Conservation (phyloP, 2,797 vertebrate species). For the Sebastes nivosus region DNA sequence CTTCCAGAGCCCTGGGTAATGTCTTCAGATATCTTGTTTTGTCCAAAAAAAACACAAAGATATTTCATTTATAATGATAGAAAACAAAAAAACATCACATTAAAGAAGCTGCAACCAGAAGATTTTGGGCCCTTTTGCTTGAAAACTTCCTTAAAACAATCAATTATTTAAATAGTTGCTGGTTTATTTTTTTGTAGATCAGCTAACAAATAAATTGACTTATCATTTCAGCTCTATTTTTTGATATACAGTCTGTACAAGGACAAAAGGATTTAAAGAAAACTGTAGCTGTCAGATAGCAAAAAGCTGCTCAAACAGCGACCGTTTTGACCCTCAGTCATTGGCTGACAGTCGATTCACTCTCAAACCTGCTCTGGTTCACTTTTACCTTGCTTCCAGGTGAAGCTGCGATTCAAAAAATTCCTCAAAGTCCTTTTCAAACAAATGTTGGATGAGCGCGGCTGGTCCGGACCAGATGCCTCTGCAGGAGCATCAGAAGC, state of each 20-base stretch:
- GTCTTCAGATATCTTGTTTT: background rate
- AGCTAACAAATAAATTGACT: background rate
- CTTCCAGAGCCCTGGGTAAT: background rate
- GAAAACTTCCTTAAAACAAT: background rate
- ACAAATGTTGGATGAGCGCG: slow-evolving; percentile 77
- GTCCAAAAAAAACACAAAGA: background rate
- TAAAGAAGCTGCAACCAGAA: background rate
- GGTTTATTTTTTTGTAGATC: background rate
- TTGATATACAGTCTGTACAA: background rate
- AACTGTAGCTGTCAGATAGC: background rate
- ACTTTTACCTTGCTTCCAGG: slow-evolving; percentile 76
- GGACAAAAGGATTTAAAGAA: background rate
- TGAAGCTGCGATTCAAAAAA: slow-evolving; percentile 87
- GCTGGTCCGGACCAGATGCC: slow-evolving; percentile 20
- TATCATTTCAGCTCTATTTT: background rate
- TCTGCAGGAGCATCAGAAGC: background rate
- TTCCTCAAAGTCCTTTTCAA: slow-evolving; percentile 90
- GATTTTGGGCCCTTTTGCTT: background rate
- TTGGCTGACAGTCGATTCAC: background rate
- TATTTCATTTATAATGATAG: background rate
- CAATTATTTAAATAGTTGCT: background rate
- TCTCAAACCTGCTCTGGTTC: background rate
- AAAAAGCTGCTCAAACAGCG: background rate
- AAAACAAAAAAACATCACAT: background rate
- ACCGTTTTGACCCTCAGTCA: background rate